Base-by-base conservation (phyloP, 2,888 invertebrate genomes). In the Globia sparganii region DNA sequence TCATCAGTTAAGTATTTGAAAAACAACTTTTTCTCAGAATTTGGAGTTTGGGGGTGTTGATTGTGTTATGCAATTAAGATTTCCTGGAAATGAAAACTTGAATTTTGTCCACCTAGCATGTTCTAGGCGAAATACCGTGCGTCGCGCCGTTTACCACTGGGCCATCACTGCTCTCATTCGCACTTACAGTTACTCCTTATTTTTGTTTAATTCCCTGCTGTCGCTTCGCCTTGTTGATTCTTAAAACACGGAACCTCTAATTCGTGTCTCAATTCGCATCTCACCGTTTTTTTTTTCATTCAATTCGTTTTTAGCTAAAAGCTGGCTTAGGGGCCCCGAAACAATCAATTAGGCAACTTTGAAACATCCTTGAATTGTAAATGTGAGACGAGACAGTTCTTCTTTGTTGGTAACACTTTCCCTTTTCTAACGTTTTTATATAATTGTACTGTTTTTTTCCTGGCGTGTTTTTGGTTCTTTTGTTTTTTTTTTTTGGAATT, bases 311-410 rank as follows among this genome's bases (percentile, higher is more conserved):
- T 90, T 85, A 86, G 59, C 88, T 91, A 91, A 92, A 93, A 93
- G 91, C 91, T 88, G 92, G 92, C 94, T 94, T 93, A 93, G 88
- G 92, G 91, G 91, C 88, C 90, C 89, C 88, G 90, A 93, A 95
- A 95, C 94, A 95, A 95, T 95, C 95, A 95, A 95, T 95, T 95
- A 95, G 90, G 92, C 91, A 94, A 94, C 92, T 95, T 95, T 91
- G 91, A 91, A 78, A 92, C 92, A 92, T 93, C 91, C 92, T 92
- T 93, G 94, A 95, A 95, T 94, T 95, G 94, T 93, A 94, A 95
- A 94, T 94, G 94, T 91, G 92, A 88, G 90, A 88, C 89, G 89
- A 89, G 86, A 85, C 87, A 86, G 77, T 86, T 88, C 53, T 25
- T 43, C 31, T 90, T 91, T 91, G 89, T 91, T 89, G 89, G 87